A percentile compares a stretch with the other conserved stretches of the same genome.
Conservation (phyloP, 2,888 invertebrate species). For the Dynastes grantii region DNA sequence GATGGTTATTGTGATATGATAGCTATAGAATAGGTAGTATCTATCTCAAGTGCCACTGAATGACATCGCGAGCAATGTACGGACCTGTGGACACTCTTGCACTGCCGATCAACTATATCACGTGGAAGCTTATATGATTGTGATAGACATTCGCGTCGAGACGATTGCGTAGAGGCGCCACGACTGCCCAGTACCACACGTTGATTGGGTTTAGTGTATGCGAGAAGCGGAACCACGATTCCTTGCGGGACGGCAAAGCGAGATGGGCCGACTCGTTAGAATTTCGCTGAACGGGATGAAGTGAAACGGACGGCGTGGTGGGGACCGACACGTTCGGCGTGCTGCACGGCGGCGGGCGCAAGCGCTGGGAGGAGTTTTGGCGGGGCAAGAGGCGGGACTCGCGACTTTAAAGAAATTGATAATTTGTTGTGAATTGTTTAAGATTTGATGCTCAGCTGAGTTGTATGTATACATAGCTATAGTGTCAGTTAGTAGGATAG, state of each 20-base stretch:
- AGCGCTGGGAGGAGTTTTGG: constrained; percentile 68
- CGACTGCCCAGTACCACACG: constrained; percentile 72
- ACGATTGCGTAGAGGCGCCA: constrained; percentile 70
- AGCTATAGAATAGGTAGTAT: constrained; percentile 3
- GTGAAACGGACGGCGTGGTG: constrained; percentile 59
- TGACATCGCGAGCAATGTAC: constrained; percentile 64
- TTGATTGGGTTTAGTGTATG: constrained; percentile 74
- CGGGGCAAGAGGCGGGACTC: constrained; percentile 66
- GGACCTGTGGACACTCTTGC: constrained; percentile 57
- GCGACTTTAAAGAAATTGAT: constrained; percentile 67
- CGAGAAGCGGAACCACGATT: constrained; percentile 63
- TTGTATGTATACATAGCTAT: constrained; percentile 49
- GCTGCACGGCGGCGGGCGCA: constrained; percentile 64
- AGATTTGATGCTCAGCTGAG: constrained; percentile 68
- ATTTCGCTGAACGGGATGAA: constrained; percentile 25
- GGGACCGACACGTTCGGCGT: constrained; percentile 66
- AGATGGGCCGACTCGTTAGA: constrained; percentile 40
- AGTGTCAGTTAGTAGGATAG: no score
- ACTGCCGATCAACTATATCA: constrained; percentile 66
- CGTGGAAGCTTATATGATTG: constrained; percentile 70
- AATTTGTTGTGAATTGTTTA: constrained; percentile 72
- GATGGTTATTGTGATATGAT: no score
- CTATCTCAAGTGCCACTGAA: constrained; percentile 63
- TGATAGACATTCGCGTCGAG: constrained; percentile 68
- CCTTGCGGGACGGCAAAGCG: constrained; percentile 63